Conservation (phyloP, 2,113 vertebrate species). For the Phoxinus phoxinus region DNA sequence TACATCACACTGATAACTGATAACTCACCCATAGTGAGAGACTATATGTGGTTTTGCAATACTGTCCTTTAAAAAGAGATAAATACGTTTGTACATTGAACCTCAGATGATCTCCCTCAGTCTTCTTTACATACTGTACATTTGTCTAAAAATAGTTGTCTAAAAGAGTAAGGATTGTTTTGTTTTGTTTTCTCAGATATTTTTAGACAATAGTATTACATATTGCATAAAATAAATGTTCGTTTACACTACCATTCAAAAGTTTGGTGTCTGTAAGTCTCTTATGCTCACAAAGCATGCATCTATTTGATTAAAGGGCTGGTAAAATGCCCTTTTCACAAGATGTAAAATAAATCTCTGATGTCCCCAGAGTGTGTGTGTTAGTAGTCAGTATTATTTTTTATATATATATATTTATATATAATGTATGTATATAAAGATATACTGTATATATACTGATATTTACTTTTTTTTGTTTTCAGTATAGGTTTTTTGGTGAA, state of each 20-base stretch:
- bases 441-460: not conserved
- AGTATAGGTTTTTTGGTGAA: constrained; percentile 96
- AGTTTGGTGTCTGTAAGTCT: not conserved
- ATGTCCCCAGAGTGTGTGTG: too few species aligned
- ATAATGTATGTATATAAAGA: too few species aligned
- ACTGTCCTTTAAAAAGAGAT: constrained; percentile 6
- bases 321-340: too few species aligned
- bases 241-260: not conserved
- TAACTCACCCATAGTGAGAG: not conserved
- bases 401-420: not conserved
- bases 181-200: not conserved
- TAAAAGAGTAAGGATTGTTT: not conserved
- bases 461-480: not conserved
- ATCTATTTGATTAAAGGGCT: too few species aligned
- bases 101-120: constrained; percentile 12
- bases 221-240: not conserved
- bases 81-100: constrained; percentile 33
- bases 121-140: too few species aligned
- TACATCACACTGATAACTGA: constrained; percentile 11
- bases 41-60: constrained; percentile 1
- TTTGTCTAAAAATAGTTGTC: not conserved
- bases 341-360: too few species aligned
- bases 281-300: not conserved
- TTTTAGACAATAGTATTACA: not conserved
- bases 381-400: too few species aligned